Evolutionary conservation across 1,140 invertebrate species (phyloP), one percentile per base, ranked within the genome.

Genomic region (Euglossa dilemma): DNA sequence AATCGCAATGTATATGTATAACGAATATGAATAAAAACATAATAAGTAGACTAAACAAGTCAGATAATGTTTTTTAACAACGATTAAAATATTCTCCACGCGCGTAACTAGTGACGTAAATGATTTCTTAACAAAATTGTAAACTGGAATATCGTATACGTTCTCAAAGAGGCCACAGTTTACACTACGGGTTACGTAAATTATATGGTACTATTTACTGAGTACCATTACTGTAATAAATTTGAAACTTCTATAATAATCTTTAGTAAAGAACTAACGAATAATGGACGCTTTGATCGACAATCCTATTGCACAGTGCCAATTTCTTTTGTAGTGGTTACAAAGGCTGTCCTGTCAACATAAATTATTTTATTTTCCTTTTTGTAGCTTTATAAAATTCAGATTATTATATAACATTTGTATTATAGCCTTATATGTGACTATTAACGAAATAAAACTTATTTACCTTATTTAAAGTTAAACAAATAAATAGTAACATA

Each of bases 251-350:
- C 6, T 25, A 25, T 45, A 59, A 64, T 76, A 16, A 71, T 20
- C 9, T 20, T 52, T 8, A 3, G 8, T 50, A 8, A 18, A n/a
- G 18, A 8, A 14, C 9, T 0, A 16, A 80, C 12, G 4, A n/a
- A 80, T 74, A 7, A 63, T 47, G 28, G 78, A 47, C 12, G 9
- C 23, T 23, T 73, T 80, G 47, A 74, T 74, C 18, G 7, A 7
- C 45, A 18, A 25, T 54, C 0, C 0, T 25, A 54, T 45, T 18
- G 0, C 64, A n/a, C 7, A 9, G 23, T 11, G 14, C 11, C 20
- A 50, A 43, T 28, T n/a, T 36, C 14, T 70, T 50, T 18, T 0
- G 18, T 18, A 9, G 0, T 50, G 47, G 11, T 54, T 18, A n/a
- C 18, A 80, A 80, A 64, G 57, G 20, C 18, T 11, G 28, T n/a